phyloP scores from a whole-genome alignment of 2,113 vertebrate genomes.

The Sinocyclocheilus anshuiensis region DNA sequence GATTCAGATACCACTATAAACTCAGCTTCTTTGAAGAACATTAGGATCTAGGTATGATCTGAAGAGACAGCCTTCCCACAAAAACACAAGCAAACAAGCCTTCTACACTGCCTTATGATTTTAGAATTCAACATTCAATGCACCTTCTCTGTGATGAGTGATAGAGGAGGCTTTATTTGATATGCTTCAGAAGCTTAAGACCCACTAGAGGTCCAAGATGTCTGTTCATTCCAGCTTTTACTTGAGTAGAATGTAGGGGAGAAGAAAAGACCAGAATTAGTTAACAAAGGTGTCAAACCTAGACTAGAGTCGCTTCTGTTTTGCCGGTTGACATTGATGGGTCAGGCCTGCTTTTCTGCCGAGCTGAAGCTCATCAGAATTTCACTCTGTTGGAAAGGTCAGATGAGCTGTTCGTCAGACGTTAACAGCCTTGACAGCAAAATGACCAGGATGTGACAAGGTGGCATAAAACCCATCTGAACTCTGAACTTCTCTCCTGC shows the following conservation, averaged over 20 bases:
- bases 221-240: neutral
- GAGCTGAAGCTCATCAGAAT: constrained; percentile 43
- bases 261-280: constrained; percentile 1
- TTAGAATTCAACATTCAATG: neutral
- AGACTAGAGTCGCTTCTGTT: constrained; percentile 35
- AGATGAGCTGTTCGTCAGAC: constrained; percentile 40
- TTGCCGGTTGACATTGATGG: constrained; percentile 26
- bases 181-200: neutral
- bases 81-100: constrained; percentile 45
- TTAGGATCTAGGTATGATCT: constrained; percentile 61
- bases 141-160: neutral
- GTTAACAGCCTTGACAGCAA: constrained; percentile 45
- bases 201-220: neutral
- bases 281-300: constrained; percentile 30
- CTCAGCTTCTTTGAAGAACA: constrained; percentile 63
- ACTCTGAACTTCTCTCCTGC: neutral
- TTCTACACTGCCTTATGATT: constrained; percentile 8
- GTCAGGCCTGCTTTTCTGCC: constrained; percentile 31
- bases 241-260: neutral
- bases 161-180: neutral
- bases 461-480: constrained; percentile 15
- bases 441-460: constrained; percentile 42
- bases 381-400: constrained; percentile 47
- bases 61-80: constrained; percentile 67
- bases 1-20: constrained; percentile 58